Evolutionary conservation across 2,888 invertebrate genomes (phyloP).

Genomic region (Drosophila putrida): DNA sequence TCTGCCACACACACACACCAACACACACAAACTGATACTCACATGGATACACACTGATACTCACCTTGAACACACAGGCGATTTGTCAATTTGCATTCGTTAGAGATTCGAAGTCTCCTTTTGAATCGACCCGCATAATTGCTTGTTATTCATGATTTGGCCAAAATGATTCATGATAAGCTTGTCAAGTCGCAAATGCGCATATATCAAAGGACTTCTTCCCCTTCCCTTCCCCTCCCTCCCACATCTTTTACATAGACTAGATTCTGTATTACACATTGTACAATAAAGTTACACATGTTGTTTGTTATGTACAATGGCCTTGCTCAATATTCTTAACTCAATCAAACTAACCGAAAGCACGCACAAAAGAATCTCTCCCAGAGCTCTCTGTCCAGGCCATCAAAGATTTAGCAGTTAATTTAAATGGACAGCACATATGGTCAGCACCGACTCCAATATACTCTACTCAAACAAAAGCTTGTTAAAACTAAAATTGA

Average conservation of each 20-base stretch:
- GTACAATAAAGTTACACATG: not conserved
- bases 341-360: slow-evolving; percentile 27
- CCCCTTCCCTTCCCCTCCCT: not conserved
- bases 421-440: slow-evolving; percentile 38
- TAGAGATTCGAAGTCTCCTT: slow-evolving; percentile 17
- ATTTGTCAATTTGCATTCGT: slow-evolving; percentile 53
- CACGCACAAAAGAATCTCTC: slow-evolving; percentile 8
- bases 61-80: slow-evolving; percentile 5
- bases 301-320: slow-evolving; percentile 3
- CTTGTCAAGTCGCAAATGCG: slow-evolving; percentile 43
- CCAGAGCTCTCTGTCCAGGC: slow-evolving; percentile 17
- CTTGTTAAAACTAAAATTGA: too few relatives aligned
- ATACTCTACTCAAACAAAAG: not conserved
- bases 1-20: slow-evolving; percentile 30
- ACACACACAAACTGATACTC: slow-evolving; percentile 13
- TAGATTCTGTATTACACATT: slow-evolving; percentile 12
- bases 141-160: slow-evolving; percentile 74
- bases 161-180: slow-evolving; percentile 63
- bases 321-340: slow-evolving; percentile 22
- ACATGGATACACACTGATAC: not conserved
- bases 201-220: slow-evolving; percentile 32
- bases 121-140: slow-evolving; percentile 69
- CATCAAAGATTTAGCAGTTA: slow-evolving; percentile 47
- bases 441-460: not conserved
- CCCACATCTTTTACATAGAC: not conserved